Evolutionary conservation across 2,888 invertebrate genomes (phyloP).

Genomic region (Dolichomitus sp.): DNA sequence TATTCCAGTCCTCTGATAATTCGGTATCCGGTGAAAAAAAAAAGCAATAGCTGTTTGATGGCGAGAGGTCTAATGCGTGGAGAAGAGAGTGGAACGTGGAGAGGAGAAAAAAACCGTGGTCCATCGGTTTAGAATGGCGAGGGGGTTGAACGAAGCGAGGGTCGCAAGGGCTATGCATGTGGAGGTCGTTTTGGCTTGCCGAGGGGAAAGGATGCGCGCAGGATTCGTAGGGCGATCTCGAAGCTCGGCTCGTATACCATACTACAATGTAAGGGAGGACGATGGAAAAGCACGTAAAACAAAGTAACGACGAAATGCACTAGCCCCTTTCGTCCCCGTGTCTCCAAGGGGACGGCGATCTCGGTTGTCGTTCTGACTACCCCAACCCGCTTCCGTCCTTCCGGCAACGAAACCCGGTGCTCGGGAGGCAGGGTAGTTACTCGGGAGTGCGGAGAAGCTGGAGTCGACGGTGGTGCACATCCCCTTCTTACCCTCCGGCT

Average conservation of each 20-base stretch:
- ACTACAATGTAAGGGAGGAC: conserved; percentile 54
- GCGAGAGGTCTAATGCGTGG: conserved; percentile 12
- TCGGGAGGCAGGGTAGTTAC: conserved; percentile 6
- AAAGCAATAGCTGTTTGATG: conserved; percentile 39
- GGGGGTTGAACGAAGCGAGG: conserved; percentile 35
- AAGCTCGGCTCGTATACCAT: conserved; percentile 33
- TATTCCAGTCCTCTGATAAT: conserved; percentile 51
- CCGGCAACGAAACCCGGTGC: conserved; percentile 44
- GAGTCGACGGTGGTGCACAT: conserved; percentile 48
- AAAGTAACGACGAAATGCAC: conserved; percentile 85
- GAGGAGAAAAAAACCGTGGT: conserved; percentile 49
- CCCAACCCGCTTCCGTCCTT: conserved; percentile 60
- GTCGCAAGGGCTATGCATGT: conserved; percentile 36
- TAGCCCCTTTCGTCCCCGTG: conserved; percentile 70
- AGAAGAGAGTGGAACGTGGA: conserved; percentile 26
- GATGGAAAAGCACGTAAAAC: conserved; percentile 81
- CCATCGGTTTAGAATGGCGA: conserved; percentile 26
- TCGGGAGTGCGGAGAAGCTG: conserved; percentile 30
- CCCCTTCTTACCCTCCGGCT: conserved; percentile 34
- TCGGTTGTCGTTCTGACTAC: conserved; percentile 51
- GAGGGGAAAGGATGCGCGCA: conserved; percentile 38
- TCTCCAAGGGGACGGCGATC: conserved; percentile 61
- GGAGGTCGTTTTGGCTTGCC: conserved; percentile 52
- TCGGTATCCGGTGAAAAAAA: conserved; percentile 49
- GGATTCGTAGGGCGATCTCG: conserved; percentile 49